Evolutionary conservation across 2,797 vertebrate species (phyloP), one percentile per base, ranked within the genome.

Genomic region (Clarias pachynema): DNA sequence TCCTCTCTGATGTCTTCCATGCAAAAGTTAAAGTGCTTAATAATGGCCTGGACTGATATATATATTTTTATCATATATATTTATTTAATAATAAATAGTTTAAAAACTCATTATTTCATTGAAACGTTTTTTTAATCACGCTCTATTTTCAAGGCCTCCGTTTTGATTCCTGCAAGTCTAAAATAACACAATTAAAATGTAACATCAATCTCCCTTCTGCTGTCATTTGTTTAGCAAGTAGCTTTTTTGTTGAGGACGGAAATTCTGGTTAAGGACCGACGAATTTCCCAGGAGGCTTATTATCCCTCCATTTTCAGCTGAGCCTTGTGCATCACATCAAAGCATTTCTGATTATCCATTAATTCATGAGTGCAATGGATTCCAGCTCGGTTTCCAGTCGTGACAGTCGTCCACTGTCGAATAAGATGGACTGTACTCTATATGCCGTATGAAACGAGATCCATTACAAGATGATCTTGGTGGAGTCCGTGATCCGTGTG

Each of bases 381-480:
- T 44, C 49, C 3, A 4, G 18, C 69, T 40, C 24, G 5, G 68
- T 72, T 79, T 60, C 5, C 26, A 31, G 40, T 81, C 74, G 16
- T 63, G 57, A 60, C n/a, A 82, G 56, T 31, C 18, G 49, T 81
- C 68, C 68, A 63, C 65, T 63, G 53, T 74, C 20, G 69, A 75
- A 77, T 73, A 66, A 53, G 62, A 80, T 80, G 53, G 79, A 80
- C 62, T 26, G 79, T 49, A 53, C 62, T 66, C 79, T 49, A 79
- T 86, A 83, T 44, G 44, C 44, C 0, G 44, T 86, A 65, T 77
- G 84, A 87, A 83, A 82, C 15, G 86, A 79, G 73, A 81, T 65
- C 79, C 26, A 82, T 86, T 84, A 86, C 70, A 86, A 88, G 89
- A 81, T 81, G 85, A 87, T 81, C 86, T 56, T 78, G 80, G 74